Evolutionary conservation across 2,113 vertebrate species (phyloP).

Genomic region (Seriola dumerili): DNA sequence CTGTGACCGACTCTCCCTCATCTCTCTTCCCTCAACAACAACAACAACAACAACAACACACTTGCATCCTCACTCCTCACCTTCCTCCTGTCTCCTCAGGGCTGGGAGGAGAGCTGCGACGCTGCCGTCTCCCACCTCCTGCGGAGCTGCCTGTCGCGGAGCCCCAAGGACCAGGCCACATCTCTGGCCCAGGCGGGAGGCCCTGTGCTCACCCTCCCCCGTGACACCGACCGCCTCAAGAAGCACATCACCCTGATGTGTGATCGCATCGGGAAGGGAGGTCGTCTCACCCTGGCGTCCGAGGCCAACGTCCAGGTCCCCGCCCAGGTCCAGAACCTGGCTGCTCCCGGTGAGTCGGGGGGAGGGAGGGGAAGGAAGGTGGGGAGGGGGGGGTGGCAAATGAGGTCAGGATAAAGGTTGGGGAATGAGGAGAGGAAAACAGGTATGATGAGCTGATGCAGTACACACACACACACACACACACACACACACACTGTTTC

Average conservation of each 20-base stretch:
- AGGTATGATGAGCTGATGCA: too few species aligned
- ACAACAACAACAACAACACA: not conserved
- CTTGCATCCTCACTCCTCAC: not conserved
- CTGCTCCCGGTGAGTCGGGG: slow-evolving; percentile 86
- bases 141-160: slow-evolving; percentile 93
- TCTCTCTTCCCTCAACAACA: not conserved
- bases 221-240: slow-evolving; percentile 91
- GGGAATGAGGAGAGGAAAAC: too few species aligned
- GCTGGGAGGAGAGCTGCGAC: slow-evolving; percentile 97
- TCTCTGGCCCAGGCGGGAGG: slow-evolving; percentile 80
- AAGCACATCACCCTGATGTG: slow-evolving; percentile 95
- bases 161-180: slow-evolving; percentile 93
- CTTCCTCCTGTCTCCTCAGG: slow-evolving; percentile 79
- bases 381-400: too few species aligned
- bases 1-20: not conserved
- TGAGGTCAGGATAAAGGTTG: too few species aligned
- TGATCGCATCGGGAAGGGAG: slow-evolving; percentile 93
- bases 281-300: slow-evolving; percentile 88
- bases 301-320: slow-evolving; percentile 83
- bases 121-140: slow-evolving; percentile 92
- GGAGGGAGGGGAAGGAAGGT: too few species aligned
- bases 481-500: too few species aligned
- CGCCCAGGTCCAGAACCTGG: slow-evolving; percentile 75
- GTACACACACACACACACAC: too few species aligned
- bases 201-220: slow-evolving; percentile 87